phyloP scores from a whole-genome alignment of 2,888 invertebrate species.

The Melanostoma scalare region DNA sequence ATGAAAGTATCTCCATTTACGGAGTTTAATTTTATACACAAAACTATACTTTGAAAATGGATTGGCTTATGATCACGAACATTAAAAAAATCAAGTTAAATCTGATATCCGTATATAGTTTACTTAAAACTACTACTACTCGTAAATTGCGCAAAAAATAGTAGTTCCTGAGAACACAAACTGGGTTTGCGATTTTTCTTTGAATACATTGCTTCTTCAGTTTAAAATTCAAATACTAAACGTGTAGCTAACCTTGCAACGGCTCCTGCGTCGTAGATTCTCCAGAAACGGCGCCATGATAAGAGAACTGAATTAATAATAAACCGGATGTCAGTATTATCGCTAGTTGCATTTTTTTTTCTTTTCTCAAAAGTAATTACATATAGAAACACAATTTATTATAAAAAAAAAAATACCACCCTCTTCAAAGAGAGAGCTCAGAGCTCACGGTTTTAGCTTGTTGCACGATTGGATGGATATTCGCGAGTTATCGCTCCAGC shows the following conservation, averaged over 20 bases:
- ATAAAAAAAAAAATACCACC: constrained; percentile 18
- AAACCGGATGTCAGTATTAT: constrained; percentile 67
- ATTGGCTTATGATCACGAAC: too few relatives aligned
- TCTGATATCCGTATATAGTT: too few relatives aligned
- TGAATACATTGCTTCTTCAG: too few relatives aligned
- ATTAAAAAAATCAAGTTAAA: too few relatives aligned
- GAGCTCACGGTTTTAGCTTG: constrained; percentile 12
- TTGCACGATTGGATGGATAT: constrained; percentile 25
- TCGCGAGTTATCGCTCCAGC: constrained; percentile 54
- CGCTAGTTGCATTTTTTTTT: constrained; percentile 55
- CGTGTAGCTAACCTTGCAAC: constrained; percentile 35
- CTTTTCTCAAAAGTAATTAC: not conserved
- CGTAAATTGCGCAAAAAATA: too few relatives aligned
- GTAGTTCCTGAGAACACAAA: too few relatives aligned
- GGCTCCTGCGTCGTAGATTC: constrained; percentile 34
- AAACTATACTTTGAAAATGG: too few relatives aligned
- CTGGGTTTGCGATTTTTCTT: too few relatives aligned
- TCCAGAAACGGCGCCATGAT: constrained; percentile 52
- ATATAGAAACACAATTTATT: constrained; percentile 23
- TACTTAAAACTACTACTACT: too few relatives aligned
- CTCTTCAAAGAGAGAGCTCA: constrained; percentile 27
- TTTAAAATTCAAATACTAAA: constrained; percentile 2
- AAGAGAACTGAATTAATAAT: constrained; percentile 46
- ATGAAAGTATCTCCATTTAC: too few relatives aligned
- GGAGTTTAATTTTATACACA: too few relatives aligned